Evolutionary conservation across 1,140 invertebrate species (phyloP), one percentile per base, ranked within the genome.

Genomic region (Drosophila fuyamai): DNA sequence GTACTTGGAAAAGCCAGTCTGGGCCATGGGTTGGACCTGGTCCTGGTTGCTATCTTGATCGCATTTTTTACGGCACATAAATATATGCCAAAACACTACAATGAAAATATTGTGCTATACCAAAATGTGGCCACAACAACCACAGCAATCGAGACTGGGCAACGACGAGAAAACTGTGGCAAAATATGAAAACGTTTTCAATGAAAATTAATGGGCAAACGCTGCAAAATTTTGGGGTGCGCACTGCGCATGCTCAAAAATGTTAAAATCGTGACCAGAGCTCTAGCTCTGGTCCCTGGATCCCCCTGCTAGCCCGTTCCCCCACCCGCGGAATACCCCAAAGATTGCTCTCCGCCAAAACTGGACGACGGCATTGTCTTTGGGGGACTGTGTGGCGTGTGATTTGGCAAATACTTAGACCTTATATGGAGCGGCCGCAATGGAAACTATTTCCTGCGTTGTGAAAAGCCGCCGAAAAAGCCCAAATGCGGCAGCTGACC

Each of bases 21-120:
- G 48, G 23, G 58, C 43, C 14, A 68, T 71, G 67, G 67, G 65
- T 71, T 71, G 65, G 68, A 80, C 83, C 76, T 41, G 83, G 79
- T 72, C 79, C 78, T 70, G 63, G 78, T 54, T 46, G 70, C 58
- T 84, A 89, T 89, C 84, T 89, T 89, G 84, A 89, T 89, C 84
- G 84, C 85, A 89, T 89, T 89, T 89, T 89, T 89, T 89, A 88
- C 84, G 84, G 84, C 84, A 89, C 84, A 89, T 89, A 89, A 89
- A 89, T 89, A 89, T 89, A 89, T 89, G 84, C 84, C 84, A 89
- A 89, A 88, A 90, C 80, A 89, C 84, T 75, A 89, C 84, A 89
- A 89, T 89, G 84, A 89, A 89, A 89, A 89, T 89, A 89, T 89
- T 86, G 83, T 86, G 83, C 71, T 81, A 82, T 76, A 70, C 76